Conservation (phyloP, 1,140 invertebrate species). For the Scaptodrosophila lebanonensis region DNA sequence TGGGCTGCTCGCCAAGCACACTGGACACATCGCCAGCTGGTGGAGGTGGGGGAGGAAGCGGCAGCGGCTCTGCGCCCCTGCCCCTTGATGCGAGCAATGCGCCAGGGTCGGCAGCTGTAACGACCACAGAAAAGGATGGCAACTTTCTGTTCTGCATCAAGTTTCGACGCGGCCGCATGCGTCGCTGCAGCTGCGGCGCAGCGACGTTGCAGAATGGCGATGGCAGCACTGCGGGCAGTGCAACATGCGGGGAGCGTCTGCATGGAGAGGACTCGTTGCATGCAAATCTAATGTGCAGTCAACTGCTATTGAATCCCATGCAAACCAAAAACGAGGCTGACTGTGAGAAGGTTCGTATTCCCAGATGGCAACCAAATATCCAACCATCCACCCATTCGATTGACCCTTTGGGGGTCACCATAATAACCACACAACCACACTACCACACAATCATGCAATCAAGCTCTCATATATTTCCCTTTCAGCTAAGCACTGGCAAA, state of each 20-base stretch:
- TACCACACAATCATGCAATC: neutral
- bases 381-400: neutral
- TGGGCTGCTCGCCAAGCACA: conserved; percentile 73
- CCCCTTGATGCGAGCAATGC: conserved; percentile 34
- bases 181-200: conserved; percentile 66
- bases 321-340: conserved; percentile 72
- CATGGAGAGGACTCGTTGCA: conserved; percentile 10
- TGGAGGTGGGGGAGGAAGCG: neutral
- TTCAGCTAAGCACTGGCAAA: conserved; percentile 70
- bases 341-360: conserved; percentile 71
- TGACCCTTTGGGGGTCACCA: neutral
- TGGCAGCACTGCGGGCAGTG: conserved; percentile 58
- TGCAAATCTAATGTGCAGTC: conserved; percentile 64
- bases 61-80: conserved; percentile 20
- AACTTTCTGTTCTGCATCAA: conserved; percentile 74
- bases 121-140: conserved; percentile 59
- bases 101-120: conserved; percentile 2
- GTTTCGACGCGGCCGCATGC: conserved; percentile 58
- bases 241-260: conserved; percentile 33
- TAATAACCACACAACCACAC: neutral
- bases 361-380: neutral
- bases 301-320: conserved; percentile 67
- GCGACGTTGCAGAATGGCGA: conserved; percentile 54
- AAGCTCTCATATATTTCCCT: conserved; percentile 2
- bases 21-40: conserved; percentile 31